phyloP scores from a whole-genome alignment of 1,140 invertebrate genomes.

The Leptopilina boulardi region DNA sequence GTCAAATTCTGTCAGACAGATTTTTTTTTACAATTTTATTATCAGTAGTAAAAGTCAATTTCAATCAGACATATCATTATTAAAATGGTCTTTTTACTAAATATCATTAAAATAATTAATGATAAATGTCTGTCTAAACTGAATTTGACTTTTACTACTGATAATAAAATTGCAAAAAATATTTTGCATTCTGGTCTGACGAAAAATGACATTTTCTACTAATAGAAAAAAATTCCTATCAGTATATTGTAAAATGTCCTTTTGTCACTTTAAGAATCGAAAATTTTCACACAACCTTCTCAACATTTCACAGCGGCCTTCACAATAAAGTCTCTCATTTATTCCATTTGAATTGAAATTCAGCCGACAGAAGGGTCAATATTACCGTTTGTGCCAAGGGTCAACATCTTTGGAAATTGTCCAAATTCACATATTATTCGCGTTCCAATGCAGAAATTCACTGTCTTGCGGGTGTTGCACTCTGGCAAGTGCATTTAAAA shows the following conservation, averaged over 20 bases:
- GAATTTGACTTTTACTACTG: no score
- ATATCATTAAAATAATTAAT: no score
- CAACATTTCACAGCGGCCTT: slow-evolving; percentile 7
- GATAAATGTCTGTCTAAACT: no score
- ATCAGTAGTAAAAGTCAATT: no score
- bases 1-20: slow-evolving; percentile 22
- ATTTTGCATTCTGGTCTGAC: background rate
- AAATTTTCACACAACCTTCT: background rate
- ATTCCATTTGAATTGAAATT: slow-evolving; percentile 42
- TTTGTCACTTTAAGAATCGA: background rate
- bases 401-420: slow-evolving; percentile 17
- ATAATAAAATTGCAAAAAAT: background rate
- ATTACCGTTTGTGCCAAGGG: slow-evolving; percentile 36
- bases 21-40: background rate
- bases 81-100: no score
- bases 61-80: no score
- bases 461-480: background rate
- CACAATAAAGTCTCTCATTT: slow-evolving; percentile 32
- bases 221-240: no score
- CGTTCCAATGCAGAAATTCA: slow-evolving; percentile 4
- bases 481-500: background rate
- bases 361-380: slow-evolving; percentile 36
- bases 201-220: slow-evolving; percentile 21
- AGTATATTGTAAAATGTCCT: no score
- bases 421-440: slow-evolving; percentile 22